phyloP scores from a whole-genome alignment of 2,797 vertebrate species.

The Antrozous pallidus region DNA sequence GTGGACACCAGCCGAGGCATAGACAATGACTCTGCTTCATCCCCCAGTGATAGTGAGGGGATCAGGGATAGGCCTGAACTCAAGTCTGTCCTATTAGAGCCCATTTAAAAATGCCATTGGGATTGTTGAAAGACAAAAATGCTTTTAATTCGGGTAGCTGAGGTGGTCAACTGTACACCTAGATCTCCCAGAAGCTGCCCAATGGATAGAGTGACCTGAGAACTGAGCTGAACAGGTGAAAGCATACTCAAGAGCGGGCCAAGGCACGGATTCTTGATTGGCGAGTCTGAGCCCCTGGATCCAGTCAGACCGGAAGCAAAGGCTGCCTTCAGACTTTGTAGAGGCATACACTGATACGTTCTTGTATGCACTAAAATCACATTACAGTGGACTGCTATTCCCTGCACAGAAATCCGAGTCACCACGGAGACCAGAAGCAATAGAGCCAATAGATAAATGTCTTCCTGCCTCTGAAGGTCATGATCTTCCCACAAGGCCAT shows the following conservation, averaged over 20 bases:
- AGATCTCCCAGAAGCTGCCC: not conserved
- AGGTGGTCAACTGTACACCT: not conserved
- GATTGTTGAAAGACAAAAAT: not conserved
- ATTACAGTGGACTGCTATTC: not conserved
- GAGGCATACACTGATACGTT: not conserved
- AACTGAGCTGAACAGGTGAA: not conserved
- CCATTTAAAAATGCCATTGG: not conserved
- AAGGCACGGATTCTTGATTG: not conserved
- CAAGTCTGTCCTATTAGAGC: not conserved
- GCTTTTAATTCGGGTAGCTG: not conserved
- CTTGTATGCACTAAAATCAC: not conserved
- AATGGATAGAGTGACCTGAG: not conserved
- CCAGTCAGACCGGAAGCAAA: not conserved
- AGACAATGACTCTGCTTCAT: not conserved
- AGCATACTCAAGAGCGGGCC: not conserved
- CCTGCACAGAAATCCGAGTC: not conserved
- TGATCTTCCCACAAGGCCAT: not conserved
- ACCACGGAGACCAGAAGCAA: not conserved
- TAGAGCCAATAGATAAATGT: not conserved
- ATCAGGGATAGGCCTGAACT: not conserved
- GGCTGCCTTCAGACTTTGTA: not conserved
- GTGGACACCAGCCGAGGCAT: not conserved
- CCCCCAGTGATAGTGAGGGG: not conserved
- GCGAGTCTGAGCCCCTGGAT: not conserved
- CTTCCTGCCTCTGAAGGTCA: not conserved